Base-by-base conservation (phyloP, 2,888 invertebrate species). In the Eupithecia subfuscata region DNA sequence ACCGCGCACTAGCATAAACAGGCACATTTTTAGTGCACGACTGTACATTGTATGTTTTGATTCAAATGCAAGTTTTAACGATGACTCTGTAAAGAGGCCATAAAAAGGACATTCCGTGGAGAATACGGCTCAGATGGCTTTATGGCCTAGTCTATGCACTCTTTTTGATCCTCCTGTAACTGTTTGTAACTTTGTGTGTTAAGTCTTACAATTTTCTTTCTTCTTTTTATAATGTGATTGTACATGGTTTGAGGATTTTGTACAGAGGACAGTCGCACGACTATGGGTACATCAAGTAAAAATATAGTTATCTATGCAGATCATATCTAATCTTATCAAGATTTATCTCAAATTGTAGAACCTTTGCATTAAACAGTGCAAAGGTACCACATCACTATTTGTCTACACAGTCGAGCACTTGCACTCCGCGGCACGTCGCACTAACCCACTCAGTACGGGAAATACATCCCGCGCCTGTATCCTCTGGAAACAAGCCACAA, bases 401-500 rank as follows among this genome's bases (percentile, higher is more conserved):
- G 60, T 60, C 60, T 40, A 75, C 72, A 75, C 75, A 75, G 73
- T 71, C 70, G 69, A 69, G 67, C 75, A 75, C 77, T 74, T 68
- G 73, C 77, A 75, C 75, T 75, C 80, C 83, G 84, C 81, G 83
- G 74, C 85, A 82, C 82, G 83, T 80, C 82, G 64, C 88, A 89
- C 90, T 90, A 86, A 67, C 63, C 56, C 89, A 89, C 94, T 96
- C 96, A 97, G 96, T 97, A 97, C 83, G 96, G 96, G 89, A 95
- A 97, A 95, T 96, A 97, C 86, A 90, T 91, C 90, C 96, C 96
- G 90, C 97, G 96, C 92, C 96, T 96, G 94, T 94, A 96, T 89
- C 95, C 96, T 96, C 97, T 97, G 95, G 91, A 94, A 95, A 95
- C 93, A 95, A 93, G 92, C 84, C 89, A 89, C 86, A 84, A 85